phyloP scores from a whole-genome alignment of 2,797 vertebrate genomes.

The Chanos chanos region DNA sequence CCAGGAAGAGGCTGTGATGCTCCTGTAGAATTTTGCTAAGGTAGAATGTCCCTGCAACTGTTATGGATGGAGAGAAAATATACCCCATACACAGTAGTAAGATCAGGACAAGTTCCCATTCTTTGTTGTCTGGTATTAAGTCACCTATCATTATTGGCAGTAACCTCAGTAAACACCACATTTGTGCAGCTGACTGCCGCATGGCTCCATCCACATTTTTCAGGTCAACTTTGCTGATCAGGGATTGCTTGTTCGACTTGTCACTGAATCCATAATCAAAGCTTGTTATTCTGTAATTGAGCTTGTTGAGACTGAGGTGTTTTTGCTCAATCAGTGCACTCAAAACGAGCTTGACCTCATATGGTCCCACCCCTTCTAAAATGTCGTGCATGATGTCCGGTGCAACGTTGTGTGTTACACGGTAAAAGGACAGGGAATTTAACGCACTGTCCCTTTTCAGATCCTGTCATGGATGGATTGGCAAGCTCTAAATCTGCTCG shows the following conservation, averaged over 20 bases:
- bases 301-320: background rate
- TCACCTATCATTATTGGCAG: slow-evolving; percentile 20
- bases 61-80: slow-evolving; percentile 33
- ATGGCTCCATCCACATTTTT: slow-evolving; percentile 13
- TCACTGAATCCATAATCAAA: slow-evolving; percentile 30
- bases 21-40: slow-evolving; percentile 12
- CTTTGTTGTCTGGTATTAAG: slow-evolving; percentile 1
- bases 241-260: slow-evolving; percentile 6
- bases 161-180: slow-evolving; percentile 17
- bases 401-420: slow-evolving; percentile 8
- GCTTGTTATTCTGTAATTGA: slow-evolving; percentile 24
- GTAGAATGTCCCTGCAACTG: slow-evolving; percentile 2
- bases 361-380: background rate
- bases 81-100: slow-evolving; percentile 28
- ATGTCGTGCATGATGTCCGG: slow-evolving; percentile 7
- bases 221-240: slow-evolving; percentile 10
- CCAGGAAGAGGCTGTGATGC: slow-evolving; percentile 28
- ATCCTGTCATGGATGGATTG: too few relatives aligned
- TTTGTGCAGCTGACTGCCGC: slow-evolving; percentile 21
- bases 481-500: too few relatives aligned
- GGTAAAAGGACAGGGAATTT: slow-evolving; percentile 2
- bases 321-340: slow-evolving; percentile 20
- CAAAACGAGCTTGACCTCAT: slow-evolving; percentile 9
- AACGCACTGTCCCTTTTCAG: slow-evolving; percentile 8
- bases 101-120: slow-evolving; percentile 24